Base-by-base conservation (phyloP, 2,888 invertebrate genomes). In the Apamea anceps region DNA sequence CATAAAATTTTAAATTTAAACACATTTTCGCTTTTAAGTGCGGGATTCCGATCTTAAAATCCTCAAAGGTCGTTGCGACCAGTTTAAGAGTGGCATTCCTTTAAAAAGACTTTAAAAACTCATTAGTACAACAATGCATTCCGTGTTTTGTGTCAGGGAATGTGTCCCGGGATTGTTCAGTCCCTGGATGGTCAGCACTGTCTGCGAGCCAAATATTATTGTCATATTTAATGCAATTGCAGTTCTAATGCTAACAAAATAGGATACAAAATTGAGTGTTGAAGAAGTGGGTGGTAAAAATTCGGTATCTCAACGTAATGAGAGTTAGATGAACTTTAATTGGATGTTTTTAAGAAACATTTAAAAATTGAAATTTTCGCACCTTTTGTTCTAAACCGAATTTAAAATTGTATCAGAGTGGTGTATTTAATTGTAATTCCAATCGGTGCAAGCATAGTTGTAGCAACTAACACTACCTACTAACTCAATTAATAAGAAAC, bases 111-210 rank as follows among this genome's bases (percentile, higher is more conserved):
- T 84, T 87, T 88, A 88, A 92, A 91, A 90, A 89, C 86, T 91
- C 88, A 91, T 91, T 89, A 89, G 85, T 87, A 91, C 90, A 91
- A 91, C 89, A 92, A 92, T 91, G 90, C 91, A 91, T 92, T 89
- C 91, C 89, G 75, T 92, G 92, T 92, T 93, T 93, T 93, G 90
- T 91, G 84, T 81, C 79, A 75, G 54, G 87, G 92, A 91, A 94
- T 92, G 91, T 87, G 86, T 84, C 83, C 79, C 76, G 77, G 84
- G 87, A 89, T 91, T 80, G 91, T 90, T 90, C 67, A 83, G 85
- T 88, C 89, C 85, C 73, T 73, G 72, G 71, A 85, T 84, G 88
- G 83, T 79, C 72, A 76, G 74, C 62, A 79, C 57, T 75, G 81
- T 81, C 80, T 81, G 79, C 57, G 13, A 82, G 71, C 72, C 32